Conservation (phyloP, 2,113 vertebrate species). For the Tetrax tetrax region DNA sequence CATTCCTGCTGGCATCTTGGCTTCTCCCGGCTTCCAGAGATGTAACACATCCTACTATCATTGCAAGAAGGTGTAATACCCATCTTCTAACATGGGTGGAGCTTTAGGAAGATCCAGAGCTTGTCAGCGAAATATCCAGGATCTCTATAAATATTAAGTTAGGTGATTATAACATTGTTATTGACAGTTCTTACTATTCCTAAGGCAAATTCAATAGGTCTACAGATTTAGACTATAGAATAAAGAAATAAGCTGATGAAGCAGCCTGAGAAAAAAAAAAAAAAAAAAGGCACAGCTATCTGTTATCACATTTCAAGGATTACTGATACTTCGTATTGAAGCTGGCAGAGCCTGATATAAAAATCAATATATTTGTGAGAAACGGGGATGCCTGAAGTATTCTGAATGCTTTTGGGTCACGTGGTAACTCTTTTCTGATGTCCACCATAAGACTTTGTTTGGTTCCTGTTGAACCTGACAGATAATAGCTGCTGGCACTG, state of each 20-base stretch:
- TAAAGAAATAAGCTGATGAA: not conserved
- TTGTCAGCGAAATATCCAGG: not conserved
- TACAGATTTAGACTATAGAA: not conserved
- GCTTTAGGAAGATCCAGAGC: not conserved
- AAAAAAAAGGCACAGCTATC: not conserved
- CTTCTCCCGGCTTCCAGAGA: not conserved
- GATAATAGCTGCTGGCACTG: slow-evolving; percentile 12
- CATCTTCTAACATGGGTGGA: not conserved
- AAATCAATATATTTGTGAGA: not conserved
- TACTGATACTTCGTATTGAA: not conserved
- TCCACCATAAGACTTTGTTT: not conserved
- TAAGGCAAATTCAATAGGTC: not conserved
- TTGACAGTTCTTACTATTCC: not conserved
- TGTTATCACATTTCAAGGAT: not conserved
- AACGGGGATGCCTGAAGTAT: not conserved
- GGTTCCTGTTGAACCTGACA: not conserved
- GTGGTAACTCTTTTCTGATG: not conserved
- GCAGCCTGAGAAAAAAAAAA: not conserved
- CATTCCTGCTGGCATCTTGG: not conserved
- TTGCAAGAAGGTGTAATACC: not conserved
- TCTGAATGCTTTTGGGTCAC: not conserved
- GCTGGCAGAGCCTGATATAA: not conserved
- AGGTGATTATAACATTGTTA: not conserved
- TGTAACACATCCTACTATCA: fast-evolving
- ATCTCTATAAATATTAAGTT: not conserved